Percentiles rank a stretch among this genome's conserved stretches.
Evolutionary conservation across 2,888 invertebrate genomes (phyloP).

Genomic region (Sesia bembeciformis): DNA sequence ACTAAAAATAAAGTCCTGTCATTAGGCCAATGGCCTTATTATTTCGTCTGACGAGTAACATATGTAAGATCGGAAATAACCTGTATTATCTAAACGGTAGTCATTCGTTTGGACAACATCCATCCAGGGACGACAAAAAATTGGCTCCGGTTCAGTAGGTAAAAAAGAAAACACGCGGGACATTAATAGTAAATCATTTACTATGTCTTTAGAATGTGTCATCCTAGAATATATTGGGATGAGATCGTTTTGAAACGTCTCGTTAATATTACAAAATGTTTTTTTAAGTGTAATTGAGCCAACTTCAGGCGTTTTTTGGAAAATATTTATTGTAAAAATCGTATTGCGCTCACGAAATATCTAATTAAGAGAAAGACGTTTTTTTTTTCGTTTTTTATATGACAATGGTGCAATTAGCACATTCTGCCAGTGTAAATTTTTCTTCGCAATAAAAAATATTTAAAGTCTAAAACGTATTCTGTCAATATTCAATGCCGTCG

Average conservation of each 20-base stretch:
- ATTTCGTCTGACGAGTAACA: constrained; percentile 67
- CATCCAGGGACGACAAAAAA: constrained; percentile 36
- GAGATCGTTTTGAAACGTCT: constrained; percentile 1
- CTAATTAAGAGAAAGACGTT: too few relatives aligned
- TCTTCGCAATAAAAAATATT: too few relatives aligned
- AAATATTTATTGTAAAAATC: too few relatives aligned
- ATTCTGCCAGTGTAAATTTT: too few relatives aligned
- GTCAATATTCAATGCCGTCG: too few relatives aligned
- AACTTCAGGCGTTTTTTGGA: too few relatives aligned
- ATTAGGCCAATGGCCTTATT: constrained; percentile 73
- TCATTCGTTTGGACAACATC: constrained; percentile 39
- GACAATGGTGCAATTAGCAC: too few relatives aligned
- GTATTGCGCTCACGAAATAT: too few relatives aligned
- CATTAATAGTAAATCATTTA: constrained; percentile 44
- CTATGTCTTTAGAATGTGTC: constrained; percentile 42
- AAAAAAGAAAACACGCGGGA: constrained; percentile 19
- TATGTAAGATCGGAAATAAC: constrained; percentile 66
- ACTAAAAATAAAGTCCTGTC: constrained; percentile 46
- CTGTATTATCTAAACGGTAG: constrained; percentile 65
- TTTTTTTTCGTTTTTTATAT: too few relatives aligned
- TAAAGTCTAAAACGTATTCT: too few relatives aligned
- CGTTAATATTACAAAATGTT: neutral
- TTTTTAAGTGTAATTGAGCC: neutral
- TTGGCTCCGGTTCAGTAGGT: constrained; percentile 52
- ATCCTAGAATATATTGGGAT: constrained; percentile 15